Evolutionary conservation across 2,113 vertebrate species (phyloP).

Genomic region (Harpagus bidentatus): DNA sequence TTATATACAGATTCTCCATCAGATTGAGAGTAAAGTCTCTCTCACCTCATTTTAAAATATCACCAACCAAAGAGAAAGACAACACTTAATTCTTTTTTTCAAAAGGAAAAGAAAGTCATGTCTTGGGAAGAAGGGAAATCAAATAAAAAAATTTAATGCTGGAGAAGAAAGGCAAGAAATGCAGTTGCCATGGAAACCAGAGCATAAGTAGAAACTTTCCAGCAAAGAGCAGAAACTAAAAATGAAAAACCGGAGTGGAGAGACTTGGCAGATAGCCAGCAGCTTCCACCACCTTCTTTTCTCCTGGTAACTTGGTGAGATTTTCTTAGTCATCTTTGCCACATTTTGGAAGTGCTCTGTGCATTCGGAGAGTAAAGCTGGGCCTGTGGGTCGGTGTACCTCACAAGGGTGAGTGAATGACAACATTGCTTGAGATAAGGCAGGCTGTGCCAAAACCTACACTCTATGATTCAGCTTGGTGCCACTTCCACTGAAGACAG

Average conservation of each 20-base stretch:
- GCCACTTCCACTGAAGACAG: background rate
- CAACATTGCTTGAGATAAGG: background rate
- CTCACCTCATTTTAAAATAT: constrained; percentile 1
- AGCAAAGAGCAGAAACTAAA: constrained; percentile 55
- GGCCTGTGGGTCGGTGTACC: rapidly evolving
- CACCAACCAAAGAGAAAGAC: background rate
- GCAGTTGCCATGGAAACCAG: constrained; percentile 70
- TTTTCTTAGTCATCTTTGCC: background rate
- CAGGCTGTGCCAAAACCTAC: background rate
- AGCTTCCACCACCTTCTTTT: background rate
- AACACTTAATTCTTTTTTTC: background rate
- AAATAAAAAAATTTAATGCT: constrained; percentile 60
- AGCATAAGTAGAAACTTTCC: constrained; percentile 72
- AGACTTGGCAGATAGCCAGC: constrained; percentile 44
- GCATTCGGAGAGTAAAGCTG: rapidly evolving
- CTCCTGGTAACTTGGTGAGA: background rate
- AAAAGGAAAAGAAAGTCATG: constrained; percentile 3
- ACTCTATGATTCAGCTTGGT: background rate
- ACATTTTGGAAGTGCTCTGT: background rate
- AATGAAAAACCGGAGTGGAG: constrained; percentile 37
- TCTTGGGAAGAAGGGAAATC: constrained; percentile 57
- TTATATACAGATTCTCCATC: background rate
- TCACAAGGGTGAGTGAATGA: background rate
- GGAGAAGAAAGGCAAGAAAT: constrained; percentile 61
- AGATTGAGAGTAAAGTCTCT: background rate